Evolutionary conservation across 2,113 vertebrate genomes (phyloP).

Genomic region (Epinephelus fuscoguttatus): DNA sequence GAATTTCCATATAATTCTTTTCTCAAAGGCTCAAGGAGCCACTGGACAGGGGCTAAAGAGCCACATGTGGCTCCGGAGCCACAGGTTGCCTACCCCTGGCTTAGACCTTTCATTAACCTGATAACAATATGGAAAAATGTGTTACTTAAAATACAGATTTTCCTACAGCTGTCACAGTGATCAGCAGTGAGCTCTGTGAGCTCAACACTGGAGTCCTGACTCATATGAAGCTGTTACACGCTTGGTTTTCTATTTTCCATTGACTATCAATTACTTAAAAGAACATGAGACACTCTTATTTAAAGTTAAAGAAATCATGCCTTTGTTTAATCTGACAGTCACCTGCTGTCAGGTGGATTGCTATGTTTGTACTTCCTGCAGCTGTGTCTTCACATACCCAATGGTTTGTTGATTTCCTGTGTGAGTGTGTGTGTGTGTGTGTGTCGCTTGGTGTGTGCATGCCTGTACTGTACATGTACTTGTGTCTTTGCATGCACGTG

Average conservation of each 20-base stretch:
- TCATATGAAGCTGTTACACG: neutral
- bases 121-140: neutral
- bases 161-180: neutral
- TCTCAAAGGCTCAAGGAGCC: too few relatives aligned
- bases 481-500: neutral
- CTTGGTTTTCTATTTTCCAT: neutral
- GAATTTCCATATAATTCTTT: too few relatives aligned
- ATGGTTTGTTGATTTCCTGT: slow-evolving; percentile 40
- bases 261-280: neutral
- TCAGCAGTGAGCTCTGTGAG: neutral
- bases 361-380: slow-evolving; percentile 30
- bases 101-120: neutral
- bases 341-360: neutral
- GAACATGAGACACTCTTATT: neutral
- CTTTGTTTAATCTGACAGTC: neutral
- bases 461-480: neutral
- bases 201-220: neutral
- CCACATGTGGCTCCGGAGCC: too few relatives aligned
- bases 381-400: neutral
- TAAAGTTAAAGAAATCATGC: neutral
- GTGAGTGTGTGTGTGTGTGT: neutral
- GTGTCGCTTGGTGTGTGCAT: neutral
- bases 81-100: too few relatives aligned
- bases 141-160: neutral
- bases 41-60: too few relatives aligned